Base-by-base conservation (phyloP, 2,797 vertebrate genomes). In the Ceryle rudis region DNA sequence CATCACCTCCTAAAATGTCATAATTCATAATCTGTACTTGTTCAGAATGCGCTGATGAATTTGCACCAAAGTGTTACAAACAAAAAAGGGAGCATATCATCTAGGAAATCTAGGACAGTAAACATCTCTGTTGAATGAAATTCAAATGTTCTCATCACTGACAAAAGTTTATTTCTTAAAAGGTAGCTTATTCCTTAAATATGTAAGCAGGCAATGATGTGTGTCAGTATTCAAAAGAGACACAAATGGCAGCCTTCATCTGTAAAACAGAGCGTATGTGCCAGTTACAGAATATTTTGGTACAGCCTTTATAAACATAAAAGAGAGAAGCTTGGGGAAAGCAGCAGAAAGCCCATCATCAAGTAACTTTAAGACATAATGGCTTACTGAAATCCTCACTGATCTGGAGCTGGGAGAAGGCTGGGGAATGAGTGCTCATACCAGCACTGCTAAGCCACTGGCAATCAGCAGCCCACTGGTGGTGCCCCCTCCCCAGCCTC, bases 371-470 rank as follows among this genome's bases (percentile, higher is more conserved):
- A 49, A 62, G 31, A 47, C 23, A 5, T 19, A 41, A 85, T 1
- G 6, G 44, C 35, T 67, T 52, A 5, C 21, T 41, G 54, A 67
- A 77, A n/a, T 28, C 18, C 61, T 52, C 60, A 35, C 0, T 2
- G 46, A 7, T 22, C 33, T 0, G 0, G n/a, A 39, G 51, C 37
- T 58, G 51, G 28, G 26, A 62, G 22, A 11, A 41, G n/a, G 35
- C n/a, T 71, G 47, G 11, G 51, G 9, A 60, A 64, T 4, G 10
- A 21, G 44, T 0, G 0, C 58, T 74, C 14, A 13, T 4, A 14
- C 10, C 3, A 0, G 9, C n/a, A 12, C 35, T 58, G 35, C 42
- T 13, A 20, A 42, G 46, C 9, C 2, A 1, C 51, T 29, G 80
- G 20, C 41, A 49, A 17, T 31, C 0, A 22, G 17, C 13, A 41